These are phyloP conservation scores for Spilarctia lutea DNA, from an alignment of 2,888 invertebrate genomes.

Conservation along the genomic window DNA sequence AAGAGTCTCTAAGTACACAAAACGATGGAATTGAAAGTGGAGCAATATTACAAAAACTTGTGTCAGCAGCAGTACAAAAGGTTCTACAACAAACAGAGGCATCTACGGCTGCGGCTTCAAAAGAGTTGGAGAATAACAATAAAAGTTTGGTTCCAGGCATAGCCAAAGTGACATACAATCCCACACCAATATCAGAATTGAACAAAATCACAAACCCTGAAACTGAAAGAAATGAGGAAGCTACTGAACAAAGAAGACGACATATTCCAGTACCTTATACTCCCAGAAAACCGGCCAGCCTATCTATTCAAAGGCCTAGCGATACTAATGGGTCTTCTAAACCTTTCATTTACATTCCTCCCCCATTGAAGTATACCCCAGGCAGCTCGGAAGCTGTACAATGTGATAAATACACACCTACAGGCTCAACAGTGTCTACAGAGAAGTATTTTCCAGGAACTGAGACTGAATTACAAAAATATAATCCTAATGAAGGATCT, in stretches of 20 bases:
- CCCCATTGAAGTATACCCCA: conserved; percentile 74
- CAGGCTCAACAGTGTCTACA: conserved; percentile 69
- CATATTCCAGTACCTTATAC: conserved; percentile 85
- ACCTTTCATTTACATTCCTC: conserved; percentile 78
- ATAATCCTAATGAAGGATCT: conserved; percentile 68
- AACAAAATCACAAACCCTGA: conserved; percentile 76
- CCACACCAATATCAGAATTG: conserved; percentile 89
- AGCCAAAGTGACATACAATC: conserved; percentile 86
- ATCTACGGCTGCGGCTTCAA: conserved; percentile 54
- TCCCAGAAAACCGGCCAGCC: conserved; percentile 77
- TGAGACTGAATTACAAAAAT: conserved; percentile 73
- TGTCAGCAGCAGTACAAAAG: conserved; percentile 88
- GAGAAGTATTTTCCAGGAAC: conserved; percentile 79
- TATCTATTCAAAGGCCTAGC: conserved; percentile 71
- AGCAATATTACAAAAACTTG: conserved; percentile 85
- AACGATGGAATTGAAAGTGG: conserved; percentile 80
- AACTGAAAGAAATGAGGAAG: conserved; percentile 66
- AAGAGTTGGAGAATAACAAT: conserved; percentile 51
- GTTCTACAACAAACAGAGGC: conserved; percentile 84
- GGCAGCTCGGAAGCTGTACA: conserved; percentile 69
- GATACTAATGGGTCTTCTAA: conserved; percentile 74
- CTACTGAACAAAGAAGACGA: conserved; percentile 72
- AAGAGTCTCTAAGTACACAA: conserved; percentile 84
- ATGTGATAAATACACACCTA: conserved; percentile 78
- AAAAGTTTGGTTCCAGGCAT: conserved; percentile 67